Conservation (phyloP, 2,888 invertebrate species). For the Prosopocoilus inquinatus region DNA sequence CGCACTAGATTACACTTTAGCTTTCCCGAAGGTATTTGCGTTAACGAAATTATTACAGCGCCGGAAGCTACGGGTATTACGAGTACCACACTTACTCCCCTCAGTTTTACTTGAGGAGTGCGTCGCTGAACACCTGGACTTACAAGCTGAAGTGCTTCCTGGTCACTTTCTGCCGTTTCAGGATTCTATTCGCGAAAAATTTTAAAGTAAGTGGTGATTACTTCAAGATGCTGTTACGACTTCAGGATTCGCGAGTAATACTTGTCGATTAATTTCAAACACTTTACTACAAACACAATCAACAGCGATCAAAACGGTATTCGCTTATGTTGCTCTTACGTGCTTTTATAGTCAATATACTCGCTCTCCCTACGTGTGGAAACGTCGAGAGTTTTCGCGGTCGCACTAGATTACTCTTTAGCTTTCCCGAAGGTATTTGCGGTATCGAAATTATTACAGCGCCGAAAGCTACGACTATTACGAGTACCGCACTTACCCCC, state of each 20-base stretch:
- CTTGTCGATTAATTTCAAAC: too few relatives aligned
- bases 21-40: too few relatives aligned
- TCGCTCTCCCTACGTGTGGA: too few relatives aligned
- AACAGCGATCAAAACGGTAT: too few relatives aligned
- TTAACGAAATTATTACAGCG: constrained; percentile 9
- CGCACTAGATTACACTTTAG: too few relatives aligned
- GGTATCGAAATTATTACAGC: constrained; percentile 11
- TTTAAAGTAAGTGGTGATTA: constrained; percentile 35
- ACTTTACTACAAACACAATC: too few relatives aligned
- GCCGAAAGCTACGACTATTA: constrained; percentile 28
- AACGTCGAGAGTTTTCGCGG: too few relatives aligned
- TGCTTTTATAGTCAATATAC: too few relatives aligned
- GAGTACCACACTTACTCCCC: constrained; percentile 38
- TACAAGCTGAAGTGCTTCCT: constrained; percentile 41
- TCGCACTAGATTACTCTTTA: too few relatives aligned
- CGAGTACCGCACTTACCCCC: constrained; percentile 37
- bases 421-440: too few relatives aligned
- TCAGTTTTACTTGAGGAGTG: constrained; percentile 41
- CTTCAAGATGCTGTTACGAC: background rate
- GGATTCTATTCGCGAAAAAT: constrained; percentile 25
- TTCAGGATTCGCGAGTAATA: too few relatives aligned
- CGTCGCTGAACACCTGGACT: constrained; percentile 39
- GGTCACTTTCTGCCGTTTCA: constrained; percentile 35
- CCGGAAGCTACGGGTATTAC: constrained; percentile 29
- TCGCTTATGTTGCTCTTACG: too few relatives aligned